These are phyloP conservation scores for Regulus satrapa DNA, from an alignment of 2,113 vertebrate genomes.

Conservation along the genomic window DNA sequence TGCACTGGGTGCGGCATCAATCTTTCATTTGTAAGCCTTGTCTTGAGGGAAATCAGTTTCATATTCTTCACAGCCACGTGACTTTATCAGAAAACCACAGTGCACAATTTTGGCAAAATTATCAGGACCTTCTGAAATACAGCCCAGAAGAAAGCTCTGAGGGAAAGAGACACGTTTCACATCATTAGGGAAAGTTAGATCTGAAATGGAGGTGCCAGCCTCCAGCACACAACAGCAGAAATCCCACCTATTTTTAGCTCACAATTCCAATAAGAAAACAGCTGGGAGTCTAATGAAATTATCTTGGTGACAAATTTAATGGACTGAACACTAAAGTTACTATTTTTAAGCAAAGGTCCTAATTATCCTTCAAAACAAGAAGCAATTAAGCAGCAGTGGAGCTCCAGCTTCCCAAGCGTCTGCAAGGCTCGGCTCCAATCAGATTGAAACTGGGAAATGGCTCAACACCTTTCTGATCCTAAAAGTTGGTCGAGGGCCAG, in stretches of 20 bases:
- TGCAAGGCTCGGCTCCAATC: not conserved
- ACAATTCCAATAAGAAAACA: constrained; percentile 54
- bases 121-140: constrained; percentile 36
- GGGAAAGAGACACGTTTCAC: constrained; percentile 17
- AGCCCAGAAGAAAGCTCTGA: not conserved
- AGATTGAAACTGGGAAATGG: constrained; percentile 37
- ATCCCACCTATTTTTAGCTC: constrained; percentile 56
- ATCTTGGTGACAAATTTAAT: constrained; percentile 58
- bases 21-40: not conserved
- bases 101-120: not conserved
- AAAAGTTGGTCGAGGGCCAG: constrained; percentile 10
- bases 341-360: constrained; percentile 64
- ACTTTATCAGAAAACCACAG: constrained; percentile 51
- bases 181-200: not conserved
- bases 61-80: not conserved
- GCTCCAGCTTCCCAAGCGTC: not conserved
- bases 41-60: constrained; percentile 46
- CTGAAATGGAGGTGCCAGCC: constrained; percentile 14
- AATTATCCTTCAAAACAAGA: constrained; percentile 57
- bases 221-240: not conserved
- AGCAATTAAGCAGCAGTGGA: constrained; percentile 39
- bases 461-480: constrained; percentile 50
- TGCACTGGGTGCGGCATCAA: not conserved
- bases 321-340: constrained; percentile 58
- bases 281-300: constrained; percentile 45